These are phyloP conservation scores for Tribolium freemani DNA, from an alignment of 2,888 invertebrate species.

Conservation along the genomic window DNA sequence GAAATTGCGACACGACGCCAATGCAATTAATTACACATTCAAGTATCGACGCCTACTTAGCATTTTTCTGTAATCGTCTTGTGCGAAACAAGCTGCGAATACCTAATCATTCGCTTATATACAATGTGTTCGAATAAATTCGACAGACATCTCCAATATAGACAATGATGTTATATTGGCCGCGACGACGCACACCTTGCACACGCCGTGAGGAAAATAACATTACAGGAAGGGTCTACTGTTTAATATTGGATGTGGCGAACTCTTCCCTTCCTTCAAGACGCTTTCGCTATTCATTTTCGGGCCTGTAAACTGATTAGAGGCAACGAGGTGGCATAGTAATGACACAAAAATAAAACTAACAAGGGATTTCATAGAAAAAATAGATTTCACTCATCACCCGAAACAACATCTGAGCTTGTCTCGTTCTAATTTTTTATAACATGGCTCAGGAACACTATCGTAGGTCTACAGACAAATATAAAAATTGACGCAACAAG, in stretches of 20 bases:
- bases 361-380: neutral
- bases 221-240: constrained; percentile 53
- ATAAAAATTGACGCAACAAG: no score
- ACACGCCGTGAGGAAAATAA: constrained; percentile 64
- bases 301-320: constrained; percentile 58
- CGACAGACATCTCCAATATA: constrained; percentile 61
- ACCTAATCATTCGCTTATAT: constrained; percentile 58
- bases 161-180: constrained; percentile 64
- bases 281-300: constrained; percentile 59
- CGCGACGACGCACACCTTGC: constrained; percentile 62
- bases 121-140: constrained; percentile 56
- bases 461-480: no score
- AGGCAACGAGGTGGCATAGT: neutral
- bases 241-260: constrained; percentile 59
- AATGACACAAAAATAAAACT: neutral
- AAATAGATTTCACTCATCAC: no score
- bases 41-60: constrained; percentile 67
- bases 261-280: constrained; percentile 52
- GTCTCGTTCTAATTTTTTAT: no score
- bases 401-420: no score
- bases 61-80: constrained; percentile 66
- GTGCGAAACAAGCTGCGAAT: constrained; percentile 66
- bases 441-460: no score
- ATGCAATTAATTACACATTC: constrained; percentile 69
- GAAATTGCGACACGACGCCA: constrained; percentile 49